A percentile compares a stretch with the other conserved stretches of the same genome.
Evolutionary conservation across 2,797 vertebrate species (phyloP).

Genomic region (Falco columbarius): DNA sequence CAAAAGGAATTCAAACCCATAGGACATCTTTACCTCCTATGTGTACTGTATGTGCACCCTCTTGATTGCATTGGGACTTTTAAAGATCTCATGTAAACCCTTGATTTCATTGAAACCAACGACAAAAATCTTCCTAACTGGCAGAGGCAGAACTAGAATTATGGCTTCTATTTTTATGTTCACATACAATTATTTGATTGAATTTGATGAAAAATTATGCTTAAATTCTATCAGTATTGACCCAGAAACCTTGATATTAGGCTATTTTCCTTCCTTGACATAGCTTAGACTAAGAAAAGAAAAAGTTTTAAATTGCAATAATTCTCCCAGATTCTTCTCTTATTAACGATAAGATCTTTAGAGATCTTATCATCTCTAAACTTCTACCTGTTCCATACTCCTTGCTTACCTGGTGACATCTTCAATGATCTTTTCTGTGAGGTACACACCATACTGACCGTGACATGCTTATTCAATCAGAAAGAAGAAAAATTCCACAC

Average conservation of each 20-base stretch:
- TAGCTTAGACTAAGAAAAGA: not conserved
- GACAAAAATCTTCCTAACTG: not conserved
- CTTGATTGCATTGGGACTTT: not conserved
- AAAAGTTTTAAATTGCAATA: not conserved
- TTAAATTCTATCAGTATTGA: not conserved
- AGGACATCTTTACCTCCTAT: not conserved
- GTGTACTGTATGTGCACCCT: fast-evolving
- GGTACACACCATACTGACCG: not conserved
- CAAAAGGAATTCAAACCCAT: not conserved
- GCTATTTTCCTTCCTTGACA: not conserved
- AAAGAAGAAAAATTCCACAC: not conserved
- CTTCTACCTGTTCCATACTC: not conserved
- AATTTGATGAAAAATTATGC: not conserved
- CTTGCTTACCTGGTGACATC: not conserved
- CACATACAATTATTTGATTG: not conserved
- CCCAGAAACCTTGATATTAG: not conserved
- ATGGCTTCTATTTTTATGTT: not conserved
- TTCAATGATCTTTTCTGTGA: not conserved
- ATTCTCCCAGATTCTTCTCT: not conserved
- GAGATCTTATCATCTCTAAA: not conserved
- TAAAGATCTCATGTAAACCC: not conserved
- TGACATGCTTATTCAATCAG: not conserved
- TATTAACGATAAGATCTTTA: no score
- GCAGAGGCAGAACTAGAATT: not conserved
- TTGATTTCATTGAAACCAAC: not conserved